Evolutionary conservation across 2,888 invertebrate species (phyloP).

Genomic region (Conops quadrifasciatus): DNA sequence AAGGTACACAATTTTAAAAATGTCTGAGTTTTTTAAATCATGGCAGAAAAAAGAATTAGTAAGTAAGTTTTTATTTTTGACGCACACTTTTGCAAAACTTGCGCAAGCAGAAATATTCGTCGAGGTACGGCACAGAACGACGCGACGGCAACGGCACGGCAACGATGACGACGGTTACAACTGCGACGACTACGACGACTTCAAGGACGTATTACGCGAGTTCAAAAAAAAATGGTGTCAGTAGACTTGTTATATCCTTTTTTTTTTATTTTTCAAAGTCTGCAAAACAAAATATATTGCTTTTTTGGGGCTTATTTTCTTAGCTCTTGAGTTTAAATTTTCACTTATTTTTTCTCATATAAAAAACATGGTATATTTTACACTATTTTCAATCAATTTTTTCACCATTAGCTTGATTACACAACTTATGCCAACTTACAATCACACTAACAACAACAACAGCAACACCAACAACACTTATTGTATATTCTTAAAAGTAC

Average conservation of each 20-base stretch:
- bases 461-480: constrained; percentile 3
- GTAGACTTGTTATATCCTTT: not conserved
- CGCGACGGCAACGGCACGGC: constrained; percentile 4
- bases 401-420: constrained; percentile 15
- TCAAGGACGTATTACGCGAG: constrained; percentile 34
- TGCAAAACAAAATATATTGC: not conserved
- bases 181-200: constrained; percentile 7
- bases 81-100: constrained; percentile 3
- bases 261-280: not conserved
- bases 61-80: not conserved
- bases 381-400: not conserved
- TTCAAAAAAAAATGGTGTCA: constrained; percentile 28
- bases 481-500: not conserved
- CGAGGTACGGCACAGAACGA: not conserved
- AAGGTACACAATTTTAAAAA: too few species aligned
- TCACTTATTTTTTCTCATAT: not conserved
- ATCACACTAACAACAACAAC: constrained; percentile 13
- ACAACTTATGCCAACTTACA: constrained; percentile 14
- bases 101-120: not conserved
- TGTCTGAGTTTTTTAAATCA: not conserved
- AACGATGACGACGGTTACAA: not conserved
- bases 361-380: not conserved
- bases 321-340: not conserved
- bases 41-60: not conserved
- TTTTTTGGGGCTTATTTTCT: too few species aligned